phyloP scores from a whole-genome alignment of 2,888 invertebrate genomes.

The Actias luna region DNA sequence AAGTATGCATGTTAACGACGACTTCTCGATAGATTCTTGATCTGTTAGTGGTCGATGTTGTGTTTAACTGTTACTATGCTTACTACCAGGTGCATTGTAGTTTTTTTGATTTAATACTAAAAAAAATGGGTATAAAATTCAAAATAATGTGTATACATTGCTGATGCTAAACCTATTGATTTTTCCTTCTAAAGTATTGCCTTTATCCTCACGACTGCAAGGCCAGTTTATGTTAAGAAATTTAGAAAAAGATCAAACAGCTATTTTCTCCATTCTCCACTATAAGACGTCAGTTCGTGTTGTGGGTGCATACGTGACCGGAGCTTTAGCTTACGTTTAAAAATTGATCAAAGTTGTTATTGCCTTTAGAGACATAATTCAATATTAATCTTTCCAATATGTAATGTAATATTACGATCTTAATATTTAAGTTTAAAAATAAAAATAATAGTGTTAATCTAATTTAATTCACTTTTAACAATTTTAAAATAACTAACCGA shows the following conservation, averaged over 20 bases:
- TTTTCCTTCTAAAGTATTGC: slow-evolving; percentile 16
- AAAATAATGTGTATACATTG: neutral
- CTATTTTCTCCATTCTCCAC: slow-evolving; percentile 58
- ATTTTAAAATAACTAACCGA: too few relatives aligned
- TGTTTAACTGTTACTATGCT: too few relatives aligned
- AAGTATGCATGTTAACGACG: too few relatives aligned
- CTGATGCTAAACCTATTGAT: slow-evolving; percentile 12
- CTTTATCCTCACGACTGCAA: slow-evolving; percentile 11
- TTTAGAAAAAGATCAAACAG: slow-evolving; percentile 67
- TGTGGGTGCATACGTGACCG: slow-evolving; percentile 65
- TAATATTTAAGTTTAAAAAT: neutral
- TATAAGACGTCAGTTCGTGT: slow-evolving; percentile 69
- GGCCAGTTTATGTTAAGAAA: slow-evolving; percentile 19
- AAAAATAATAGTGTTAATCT: too few relatives aligned
- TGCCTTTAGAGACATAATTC: neutral
- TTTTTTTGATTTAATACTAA: too few relatives aligned
- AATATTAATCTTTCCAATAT: neutral
- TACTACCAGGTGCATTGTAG: too few relatives aligned
- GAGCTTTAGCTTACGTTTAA: slow-evolving; percentile 46
- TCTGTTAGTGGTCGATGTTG: too few relatives aligned
- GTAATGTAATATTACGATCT: neutral
- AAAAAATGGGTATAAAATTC: neutral
- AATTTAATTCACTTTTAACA: too few relatives aligned
- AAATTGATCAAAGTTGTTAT: slow-evolving; percentile 20
- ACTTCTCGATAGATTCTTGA: too few relatives aligned